These are phyloP conservation scores for Phalanger gymnotis DNA, from an alignment of 2,797 vertebrate genomes.

Conservation along the genomic window DNA sequence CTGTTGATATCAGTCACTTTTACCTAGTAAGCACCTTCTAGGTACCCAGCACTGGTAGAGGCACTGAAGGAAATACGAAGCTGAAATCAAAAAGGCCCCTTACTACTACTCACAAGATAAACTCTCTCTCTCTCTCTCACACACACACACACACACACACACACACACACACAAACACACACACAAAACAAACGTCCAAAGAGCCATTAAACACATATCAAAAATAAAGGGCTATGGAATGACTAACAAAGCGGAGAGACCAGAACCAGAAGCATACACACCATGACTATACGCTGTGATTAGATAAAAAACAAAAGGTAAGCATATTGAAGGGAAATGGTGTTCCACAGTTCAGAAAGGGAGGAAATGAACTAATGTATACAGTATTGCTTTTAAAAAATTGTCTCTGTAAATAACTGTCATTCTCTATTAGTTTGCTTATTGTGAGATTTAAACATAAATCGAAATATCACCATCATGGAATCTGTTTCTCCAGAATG, in stretches of 20 bases:
- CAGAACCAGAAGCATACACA: background rate
- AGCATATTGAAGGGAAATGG: background rate
- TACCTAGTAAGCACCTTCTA: background rate
- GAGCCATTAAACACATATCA: background rate
- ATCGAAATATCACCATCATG: slow-evolving; percentile 10
- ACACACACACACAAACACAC: no score
- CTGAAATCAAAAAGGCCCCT: background rate
- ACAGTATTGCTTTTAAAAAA: background rate
- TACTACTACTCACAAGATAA: background rate
- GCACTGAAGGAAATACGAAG: background rate
- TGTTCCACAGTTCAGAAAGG: background rate
- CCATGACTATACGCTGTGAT: background rate
- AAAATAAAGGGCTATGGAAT: background rate
- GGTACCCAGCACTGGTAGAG: background rate
- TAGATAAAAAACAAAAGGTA: background rate
- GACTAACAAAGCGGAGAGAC: background rate
- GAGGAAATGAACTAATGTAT: background rate
- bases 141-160: no score
- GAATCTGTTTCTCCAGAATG: slow-evolving; percentile 21
- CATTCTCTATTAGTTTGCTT: background rate
- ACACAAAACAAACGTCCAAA: background rate
- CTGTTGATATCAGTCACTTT: background rate
- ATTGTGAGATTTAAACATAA: background rate
- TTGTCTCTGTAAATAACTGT: background rate
- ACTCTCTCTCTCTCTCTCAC: no score